These are phyloP conservation scores for Heliornis fulica DNA, from an alignment of 2,113 vertebrate species.

Conservation along the genomic window DNA sequence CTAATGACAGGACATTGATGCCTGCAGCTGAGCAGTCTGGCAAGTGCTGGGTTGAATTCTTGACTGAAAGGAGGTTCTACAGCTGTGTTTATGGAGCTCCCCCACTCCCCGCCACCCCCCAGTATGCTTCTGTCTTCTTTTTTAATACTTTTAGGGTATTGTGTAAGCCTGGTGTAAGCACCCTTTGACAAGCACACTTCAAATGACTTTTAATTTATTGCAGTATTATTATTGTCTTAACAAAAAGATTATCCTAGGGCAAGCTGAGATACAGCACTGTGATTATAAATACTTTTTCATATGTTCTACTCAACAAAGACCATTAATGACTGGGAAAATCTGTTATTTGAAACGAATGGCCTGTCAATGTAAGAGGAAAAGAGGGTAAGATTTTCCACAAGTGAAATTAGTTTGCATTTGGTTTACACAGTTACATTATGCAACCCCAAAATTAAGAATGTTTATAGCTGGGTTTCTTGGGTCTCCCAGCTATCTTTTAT, in stretches of 20 bases:
- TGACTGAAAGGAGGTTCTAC: conserved; percentile 13
- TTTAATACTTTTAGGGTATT: background rate
- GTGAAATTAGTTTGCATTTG: background rate
- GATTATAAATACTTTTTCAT: background rate
- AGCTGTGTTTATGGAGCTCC: conserved; percentile 10
- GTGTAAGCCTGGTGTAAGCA: background rate
- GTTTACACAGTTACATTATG: background rate
- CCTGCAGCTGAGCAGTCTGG: conserved; percentile 61
- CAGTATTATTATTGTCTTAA: background rate
- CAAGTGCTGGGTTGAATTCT: conserved; percentile 9
- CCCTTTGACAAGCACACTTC: background rate
- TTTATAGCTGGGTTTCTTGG: background rate
- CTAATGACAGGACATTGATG: conserved; percentile 78
- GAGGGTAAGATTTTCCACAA: background rate
- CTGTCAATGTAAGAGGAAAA: background rate
- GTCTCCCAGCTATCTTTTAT: background rate
- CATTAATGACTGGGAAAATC: background rate
- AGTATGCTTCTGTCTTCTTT: background rate
- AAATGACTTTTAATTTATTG: background rate
- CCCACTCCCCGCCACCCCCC: background rate
- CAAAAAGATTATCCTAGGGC: background rate
- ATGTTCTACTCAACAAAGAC: background rate
- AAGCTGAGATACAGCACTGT: background rate
- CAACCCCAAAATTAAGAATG: background rate
- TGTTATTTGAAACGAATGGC: background rate